Evolutionary conservation across 1,140 invertebrate species (phyloP).

Genomic region (Littorina saxatilis): DNA sequence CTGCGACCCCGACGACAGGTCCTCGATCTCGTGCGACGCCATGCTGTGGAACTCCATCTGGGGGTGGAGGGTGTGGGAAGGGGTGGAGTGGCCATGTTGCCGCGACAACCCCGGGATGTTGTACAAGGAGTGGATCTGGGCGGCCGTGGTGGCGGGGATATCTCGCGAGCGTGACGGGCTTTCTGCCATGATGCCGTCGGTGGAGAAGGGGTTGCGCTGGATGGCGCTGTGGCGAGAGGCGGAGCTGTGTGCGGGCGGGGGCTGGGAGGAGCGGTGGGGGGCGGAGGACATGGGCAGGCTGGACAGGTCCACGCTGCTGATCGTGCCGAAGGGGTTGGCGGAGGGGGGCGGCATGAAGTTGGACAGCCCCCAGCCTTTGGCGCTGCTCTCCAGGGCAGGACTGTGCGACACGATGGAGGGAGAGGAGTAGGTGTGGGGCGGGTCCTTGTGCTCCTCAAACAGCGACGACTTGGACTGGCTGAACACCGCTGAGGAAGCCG

Average conservation of each 20-base stretch:
- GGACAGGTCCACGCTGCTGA: conserved; percentile 29
- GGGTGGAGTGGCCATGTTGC: conserved; percentile 43
- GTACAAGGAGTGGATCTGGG: conserved; percentile 25
- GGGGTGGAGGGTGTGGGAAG: conserved; percentile 39
- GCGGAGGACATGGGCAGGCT: conserved; percentile 27
- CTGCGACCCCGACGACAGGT: conserved; percentile 41
- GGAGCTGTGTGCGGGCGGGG: conserved; percentile 68
- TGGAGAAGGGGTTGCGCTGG: conserved; percentile 51
- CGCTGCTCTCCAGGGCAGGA: conserved; percentile 39
- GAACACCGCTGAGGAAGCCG: conserved; percentile 24
- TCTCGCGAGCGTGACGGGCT: conserved; percentile 28
- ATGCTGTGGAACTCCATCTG: conserved; percentile 40
- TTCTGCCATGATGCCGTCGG: conserved; percentile 41
- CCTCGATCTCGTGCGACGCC: conserved; percentile 49
- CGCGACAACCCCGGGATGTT: conserved; percentile 25
- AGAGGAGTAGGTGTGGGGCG: conserved; percentile 30
- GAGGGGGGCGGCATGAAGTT: conserved; percentile 57
- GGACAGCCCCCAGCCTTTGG: conserved; percentile 57
- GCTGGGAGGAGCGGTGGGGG: conserved; percentile 39
- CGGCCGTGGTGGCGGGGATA: conserved; percentile 21
- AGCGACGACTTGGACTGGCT: conserved; percentile 34
- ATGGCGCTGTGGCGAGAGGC: conserved; percentile 34
- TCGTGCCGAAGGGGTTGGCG: conserved; percentile 46
- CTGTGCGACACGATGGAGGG: conserved; percentile 30
- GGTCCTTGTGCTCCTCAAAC: conserved; percentile 37